phyloP scores from a whole-genome alignment of 35 echinoderm and acorn worm genomes.

The Apostichopus parvimensis region DNA sequence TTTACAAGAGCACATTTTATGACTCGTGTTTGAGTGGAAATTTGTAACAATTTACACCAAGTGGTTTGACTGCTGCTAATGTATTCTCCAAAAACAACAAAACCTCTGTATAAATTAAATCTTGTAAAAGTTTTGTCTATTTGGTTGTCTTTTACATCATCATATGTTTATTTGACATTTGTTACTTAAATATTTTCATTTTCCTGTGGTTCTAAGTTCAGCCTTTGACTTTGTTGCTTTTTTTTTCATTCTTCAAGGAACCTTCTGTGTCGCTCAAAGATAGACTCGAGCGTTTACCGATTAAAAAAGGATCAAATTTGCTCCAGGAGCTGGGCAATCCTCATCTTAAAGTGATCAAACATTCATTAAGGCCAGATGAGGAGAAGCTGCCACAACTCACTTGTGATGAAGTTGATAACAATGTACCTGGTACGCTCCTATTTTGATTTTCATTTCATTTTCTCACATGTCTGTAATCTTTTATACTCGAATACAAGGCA shows the following conservation, averaged over 20 bases:
- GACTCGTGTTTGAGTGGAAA: too few species aligned
- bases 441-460: neutral
- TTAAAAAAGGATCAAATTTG: conserved; percentile 28
- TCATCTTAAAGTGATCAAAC: neutral
- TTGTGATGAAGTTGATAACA: neutral
- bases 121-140: too few species aligned
- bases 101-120: too few species aligned
- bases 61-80: too few species aligned
- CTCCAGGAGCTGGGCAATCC: conserved; percentile 28
- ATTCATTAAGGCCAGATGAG: neutral
- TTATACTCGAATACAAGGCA: too few species aligned
- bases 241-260: neutral
- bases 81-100: too few species aligned
- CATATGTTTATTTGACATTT: too few species aligned
- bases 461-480: too few species aligned
- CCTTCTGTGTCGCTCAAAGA: neutral
- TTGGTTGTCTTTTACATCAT: too few species aligned
- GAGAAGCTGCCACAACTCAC: neutral
- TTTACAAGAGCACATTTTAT: too few species aligned
- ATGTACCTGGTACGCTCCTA: neutral
- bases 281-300: neutral
- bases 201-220: too few species aligned
- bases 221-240: neutral
- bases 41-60: too few species aligned
- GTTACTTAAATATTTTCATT: neutral